Percentiles rank a stretch among this genome's conserved stretches.
Conservation (phyloP, 2,113 vertebrate genomes). For the Tragelaphus strepsiceros region DNA sequence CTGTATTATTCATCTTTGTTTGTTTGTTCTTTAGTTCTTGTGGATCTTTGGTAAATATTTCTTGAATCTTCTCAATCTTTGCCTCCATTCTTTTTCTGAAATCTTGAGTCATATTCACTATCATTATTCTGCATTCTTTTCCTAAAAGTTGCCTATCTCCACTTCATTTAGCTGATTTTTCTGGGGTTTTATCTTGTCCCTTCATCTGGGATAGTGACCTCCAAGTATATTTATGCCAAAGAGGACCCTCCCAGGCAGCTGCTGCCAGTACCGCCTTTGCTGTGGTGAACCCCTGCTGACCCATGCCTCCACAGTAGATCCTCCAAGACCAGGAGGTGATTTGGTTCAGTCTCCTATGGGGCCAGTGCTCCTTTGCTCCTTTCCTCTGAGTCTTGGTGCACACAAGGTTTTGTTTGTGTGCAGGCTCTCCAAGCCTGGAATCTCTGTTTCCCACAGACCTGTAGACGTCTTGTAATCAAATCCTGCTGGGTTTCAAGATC, state of each 20-base stretch:
- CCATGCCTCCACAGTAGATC: neutral
- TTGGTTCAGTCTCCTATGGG: neutral
- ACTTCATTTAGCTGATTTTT: neutral
- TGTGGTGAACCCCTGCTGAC: neutral
- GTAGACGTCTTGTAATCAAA: neutral
- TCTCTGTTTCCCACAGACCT: neutral
- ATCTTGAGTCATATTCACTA: neutral
- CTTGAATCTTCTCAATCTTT: neutral
- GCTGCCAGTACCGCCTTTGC: neutral
- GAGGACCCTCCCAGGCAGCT: neutral
- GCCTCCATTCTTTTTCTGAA: neutral
- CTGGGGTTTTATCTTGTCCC: neutral
- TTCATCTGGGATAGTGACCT: neutral
- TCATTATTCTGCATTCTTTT: neutral
- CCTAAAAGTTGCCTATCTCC: neutral
- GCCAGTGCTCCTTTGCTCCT: neutral
- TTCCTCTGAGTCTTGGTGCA: neutral
- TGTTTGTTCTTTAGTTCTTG: neutral
- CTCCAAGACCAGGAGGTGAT: neutral
- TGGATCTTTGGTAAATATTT: neutral
- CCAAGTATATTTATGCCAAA: neutral
- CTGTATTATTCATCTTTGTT: neutral
- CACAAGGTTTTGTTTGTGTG: neutral
- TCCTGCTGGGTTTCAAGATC: neutral
- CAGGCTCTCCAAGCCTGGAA: neutral